Conservation (phyloP, 2,888 invertebrate species). For the Thysanoteuthis rhombus region DNA sequence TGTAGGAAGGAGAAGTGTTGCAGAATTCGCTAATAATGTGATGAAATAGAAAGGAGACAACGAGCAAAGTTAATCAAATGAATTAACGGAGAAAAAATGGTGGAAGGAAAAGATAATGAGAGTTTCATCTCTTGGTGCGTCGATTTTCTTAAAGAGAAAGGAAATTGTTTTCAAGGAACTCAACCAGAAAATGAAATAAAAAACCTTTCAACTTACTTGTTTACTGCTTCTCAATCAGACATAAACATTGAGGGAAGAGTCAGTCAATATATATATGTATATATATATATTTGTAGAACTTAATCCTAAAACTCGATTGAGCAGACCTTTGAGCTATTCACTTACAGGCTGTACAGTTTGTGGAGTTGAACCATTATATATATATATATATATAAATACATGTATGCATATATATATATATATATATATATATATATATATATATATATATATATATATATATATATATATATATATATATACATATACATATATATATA, state of each 20-base stretch:
- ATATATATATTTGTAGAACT: not conserved
- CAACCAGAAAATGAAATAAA: not conserved
- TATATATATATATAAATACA: not conserved
- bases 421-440: no score
- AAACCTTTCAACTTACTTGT: constrained; percentile 1
- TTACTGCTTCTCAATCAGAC: not conserved
- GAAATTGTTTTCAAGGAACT: not conserved
- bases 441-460: no score
- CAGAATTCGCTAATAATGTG: not conserved
- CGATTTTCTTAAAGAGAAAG: no score
- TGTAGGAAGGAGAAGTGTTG: not conserved
- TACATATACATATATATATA: no score
- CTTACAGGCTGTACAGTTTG: no score
- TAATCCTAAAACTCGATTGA: no score
- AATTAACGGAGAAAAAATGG: not conserved
- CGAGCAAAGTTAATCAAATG: not conserved
- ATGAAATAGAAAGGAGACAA: not conserved
- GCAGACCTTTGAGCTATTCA: no score
- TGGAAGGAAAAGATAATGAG: not conserved
- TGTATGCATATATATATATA: not conserved
- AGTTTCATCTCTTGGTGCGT: not conserved
- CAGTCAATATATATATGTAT: not conserved
- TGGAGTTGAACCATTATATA: no score
- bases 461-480: no score
- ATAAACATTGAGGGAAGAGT: not conserved